Conservation (phyloP, 2,113 vertebrate species). For the Pycnonotus jocosus region DNA sequence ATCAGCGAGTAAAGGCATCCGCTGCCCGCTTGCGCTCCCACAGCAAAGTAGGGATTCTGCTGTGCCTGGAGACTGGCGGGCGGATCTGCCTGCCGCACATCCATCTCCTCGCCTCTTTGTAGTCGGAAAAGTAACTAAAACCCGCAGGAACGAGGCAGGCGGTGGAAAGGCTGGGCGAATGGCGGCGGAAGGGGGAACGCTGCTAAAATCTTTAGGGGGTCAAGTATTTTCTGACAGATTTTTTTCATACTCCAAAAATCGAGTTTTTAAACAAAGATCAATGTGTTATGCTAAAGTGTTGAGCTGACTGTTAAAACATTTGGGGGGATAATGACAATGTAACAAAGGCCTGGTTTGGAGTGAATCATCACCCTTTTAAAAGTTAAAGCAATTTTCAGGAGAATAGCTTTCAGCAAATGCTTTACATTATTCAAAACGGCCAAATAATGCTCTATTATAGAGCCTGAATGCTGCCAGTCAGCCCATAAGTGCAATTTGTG, state of each 20-base stretch:
- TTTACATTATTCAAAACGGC: constrained; percentile 98
- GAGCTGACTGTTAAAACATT: constrained; percentile 92
- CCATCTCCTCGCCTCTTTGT: not conserved
- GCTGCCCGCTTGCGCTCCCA: not conserved
- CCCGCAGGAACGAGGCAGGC: not conserved
- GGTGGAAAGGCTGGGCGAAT: not conserved
- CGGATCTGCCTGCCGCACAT: not conserved
- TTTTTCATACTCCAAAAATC: constrained; percentile 68
- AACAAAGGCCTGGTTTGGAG: constrained; percentile 90
- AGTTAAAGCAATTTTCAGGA: constrained; percentile 99
- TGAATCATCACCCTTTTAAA: constrained; percentile 96
- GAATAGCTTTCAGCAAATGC: constrained; percentile 91
- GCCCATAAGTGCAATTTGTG: constrained; percentile 95
- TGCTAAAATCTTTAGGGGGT: constrained; percentile 52
- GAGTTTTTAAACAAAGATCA: constrained; percentile 85
- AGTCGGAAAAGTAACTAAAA: constrained; percentile 54
- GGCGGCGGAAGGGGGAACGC: not conserved
- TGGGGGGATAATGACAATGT: constrained; percentile 89
- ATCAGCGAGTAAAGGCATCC: constrained; percentile 25
- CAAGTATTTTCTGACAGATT: constrained; percentile 66
- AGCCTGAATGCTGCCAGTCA: constrained; percentile 96
- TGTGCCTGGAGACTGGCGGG: not conserved
- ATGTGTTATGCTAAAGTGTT: constrained; percentile 83
- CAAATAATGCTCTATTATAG: constrained; percentile 99
- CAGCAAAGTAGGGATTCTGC: not conserved